Conservation (phyloP, 2,797 vertebrate species). For the Myripristis jacobus region DNA sequence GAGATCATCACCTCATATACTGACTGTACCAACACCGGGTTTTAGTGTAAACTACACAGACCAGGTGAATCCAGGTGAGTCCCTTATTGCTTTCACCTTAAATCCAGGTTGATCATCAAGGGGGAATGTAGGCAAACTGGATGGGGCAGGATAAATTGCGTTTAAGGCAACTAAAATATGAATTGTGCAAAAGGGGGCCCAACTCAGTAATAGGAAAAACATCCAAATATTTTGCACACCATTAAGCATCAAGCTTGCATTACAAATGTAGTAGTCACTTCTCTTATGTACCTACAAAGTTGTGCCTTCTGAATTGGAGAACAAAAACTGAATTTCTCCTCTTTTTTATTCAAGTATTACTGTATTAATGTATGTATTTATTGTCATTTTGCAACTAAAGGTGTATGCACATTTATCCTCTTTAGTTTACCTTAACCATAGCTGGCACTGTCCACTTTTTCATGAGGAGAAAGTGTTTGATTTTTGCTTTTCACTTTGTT, state of each 20-base stretch:
- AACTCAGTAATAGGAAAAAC: slow-evolving; percentile 30
- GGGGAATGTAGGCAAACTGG: slow-evolving; percentile 21
- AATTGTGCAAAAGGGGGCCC: slow-evolving; percentile 24
- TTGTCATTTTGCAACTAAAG: no score
- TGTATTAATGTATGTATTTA: no score
- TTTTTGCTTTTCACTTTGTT: no score
- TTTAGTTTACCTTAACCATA: no score
- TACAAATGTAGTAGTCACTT: slow-evolving; percentile 12
- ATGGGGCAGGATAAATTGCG: slow-evolving; percentile 51
- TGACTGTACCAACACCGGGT: not conserved
- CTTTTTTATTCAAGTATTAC: no score
- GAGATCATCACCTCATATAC: slow-evolving; percentile 20
- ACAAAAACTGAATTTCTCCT: no score
- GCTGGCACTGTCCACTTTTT: no score
- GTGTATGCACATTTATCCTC: no score
- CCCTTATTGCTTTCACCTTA: slow-evolving; percentile 29
- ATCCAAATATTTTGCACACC: slow-evolving; percentile 38
- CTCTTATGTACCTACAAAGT: no score
- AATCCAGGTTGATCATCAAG: slow-evolving; percentile 52
- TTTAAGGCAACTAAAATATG: slow-evolving; percentile 55
- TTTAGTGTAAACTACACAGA: slow-evolving; percentile 17
- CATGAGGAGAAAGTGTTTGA: no score
- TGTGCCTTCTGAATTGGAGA: no score
- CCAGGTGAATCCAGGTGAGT: slow-evolving; percentile 39
- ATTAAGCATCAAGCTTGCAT: slow-evolving; percentile 22